phyloP scores from a whole-genome alignment of 2,888 invertebrate species.

The Carabus problematicus region DNA sequence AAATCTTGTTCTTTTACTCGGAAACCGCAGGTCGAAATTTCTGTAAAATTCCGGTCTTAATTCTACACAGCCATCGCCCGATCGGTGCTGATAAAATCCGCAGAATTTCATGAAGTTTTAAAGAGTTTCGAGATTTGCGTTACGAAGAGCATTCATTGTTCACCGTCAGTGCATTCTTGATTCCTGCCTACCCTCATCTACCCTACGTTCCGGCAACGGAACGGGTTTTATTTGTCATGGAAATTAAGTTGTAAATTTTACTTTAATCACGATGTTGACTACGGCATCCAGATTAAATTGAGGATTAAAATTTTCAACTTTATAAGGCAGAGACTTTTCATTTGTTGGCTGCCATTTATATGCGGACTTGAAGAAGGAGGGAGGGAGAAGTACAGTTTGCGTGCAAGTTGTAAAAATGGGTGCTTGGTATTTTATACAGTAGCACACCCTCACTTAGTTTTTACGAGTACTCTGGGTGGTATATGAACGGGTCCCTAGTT shows the following conservation, averaged over 20 bases:
- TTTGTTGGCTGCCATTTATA: too few relatives aligned
- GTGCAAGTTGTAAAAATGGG: too few relatives aligned
- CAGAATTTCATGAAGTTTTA: slow-evolving; percentile 28
- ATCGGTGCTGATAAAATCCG: slow-evolving; percentile 33
- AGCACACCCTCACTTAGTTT: too few relatives aligned
- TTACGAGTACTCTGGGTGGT: too few relatives aligned
- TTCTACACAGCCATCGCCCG: slow-evolving; percentile 19
- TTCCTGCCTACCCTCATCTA: slow-evolving; percentile 7
- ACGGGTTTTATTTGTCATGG: slow-evolving; percentile 32
- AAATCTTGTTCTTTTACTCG: slow-evolving; percentile 30
- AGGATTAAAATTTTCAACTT: slow-evolving; percentile 30
- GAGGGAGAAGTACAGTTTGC: too few relatives aligned
- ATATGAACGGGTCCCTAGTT: too few relatives aligned
- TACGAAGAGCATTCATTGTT: slow-evolving; percentile 16
- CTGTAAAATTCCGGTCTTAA: slow-evolving; percentile 29
- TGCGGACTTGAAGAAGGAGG: too few relatives aligned
- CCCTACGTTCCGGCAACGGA: slow-evolving; percentile 17
- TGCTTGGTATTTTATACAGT: too few relatives aligned
- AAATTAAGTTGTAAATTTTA: slow-evolving; percentile 41
- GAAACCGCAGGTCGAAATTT: slow-evolving; percentile 34
- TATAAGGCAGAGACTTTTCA: too few relatives aligned
- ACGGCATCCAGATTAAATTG: slow-evolving; percentile 20
- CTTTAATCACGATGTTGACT: slow-evolving; percentile 40
- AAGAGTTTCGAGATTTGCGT: slow-evolving; percentile 26
- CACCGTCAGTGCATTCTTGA: slow-evolving; percentile 2